Evolutionary conservation across 2,888 invertebrate species (phyloP), one percentile per base, ranked within the genome.

Genomic region (Drosophila subsilvestris): DNA sequence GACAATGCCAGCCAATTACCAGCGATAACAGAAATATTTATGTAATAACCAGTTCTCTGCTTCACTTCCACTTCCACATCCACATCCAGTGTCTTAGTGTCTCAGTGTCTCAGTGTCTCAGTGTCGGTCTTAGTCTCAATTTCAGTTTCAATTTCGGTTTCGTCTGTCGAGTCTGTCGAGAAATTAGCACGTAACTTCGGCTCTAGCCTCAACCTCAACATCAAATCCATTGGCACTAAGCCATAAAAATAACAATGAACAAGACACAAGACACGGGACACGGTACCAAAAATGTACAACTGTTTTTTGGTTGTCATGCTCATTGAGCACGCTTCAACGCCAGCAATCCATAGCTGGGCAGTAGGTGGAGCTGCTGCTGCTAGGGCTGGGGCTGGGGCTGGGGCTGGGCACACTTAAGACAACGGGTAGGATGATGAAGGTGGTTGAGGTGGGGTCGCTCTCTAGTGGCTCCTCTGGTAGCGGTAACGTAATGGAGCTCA

Each of bases 1-100:
- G 42, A 76, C 81, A 82, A 83, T 86, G 84, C 73, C 68, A 67
- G 73, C 79, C 81, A 82, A 86, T 82, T 82, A 84, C 81, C 80
- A 74, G 80, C 74, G 81, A 86, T 83, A 82, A 82, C 78, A 74
- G n/a, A 80, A 60, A 78, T 63, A 76, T 69, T 75, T 81, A 71
- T 81, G 79, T 78, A 80, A 84, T 76, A 80, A 83, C 72, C 84
- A 76, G 86, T 86, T 80, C 75, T 72, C 25, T 37, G 37, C 37
- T 2, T 37, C 7, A 7, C 14, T 37, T 14, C 32, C 32, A 32
- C 22, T 5, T 6, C 53, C 20, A 37, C 3, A 10, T 32, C n/a
- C 22, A 20, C 20, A 20, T 20, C 20, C 3, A 20, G 20, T n/a
- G 3, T 20, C 20, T 20, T n/a, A 20, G 20, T 20, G 4, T 22